These are phyloP conservation scores for Thalassoma bifasciatum DNA, from an alignment of 2,113 vertebrate genomes.

Conservation along the genomic window DNA sequence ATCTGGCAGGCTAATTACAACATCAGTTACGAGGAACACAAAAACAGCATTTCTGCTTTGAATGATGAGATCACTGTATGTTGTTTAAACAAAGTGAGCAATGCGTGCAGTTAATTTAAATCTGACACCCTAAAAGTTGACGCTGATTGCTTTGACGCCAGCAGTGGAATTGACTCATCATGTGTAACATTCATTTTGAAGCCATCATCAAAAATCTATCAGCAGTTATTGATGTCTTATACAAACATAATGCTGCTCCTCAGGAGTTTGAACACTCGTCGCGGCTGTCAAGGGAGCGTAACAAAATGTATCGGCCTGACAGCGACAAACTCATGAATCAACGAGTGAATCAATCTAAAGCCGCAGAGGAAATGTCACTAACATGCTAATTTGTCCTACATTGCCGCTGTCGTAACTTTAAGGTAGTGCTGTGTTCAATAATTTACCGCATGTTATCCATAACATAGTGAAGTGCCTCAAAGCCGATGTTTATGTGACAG, in stretches of 20 bases:
- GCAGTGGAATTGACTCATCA: slow-evolving; percentile 34
- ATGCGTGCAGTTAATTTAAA: slow-evolving; percentile 2
- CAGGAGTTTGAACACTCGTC: slow-evolving; percentile 31
- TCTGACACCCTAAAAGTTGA: slow-evolving; percentile 7
- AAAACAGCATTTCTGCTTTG: not conserved
- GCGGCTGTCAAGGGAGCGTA: slow-evolving; percentile 32
- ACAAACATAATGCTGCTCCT: slow-evolving; percentile 49
- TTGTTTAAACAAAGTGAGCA: slow-evolving; percentile 10
- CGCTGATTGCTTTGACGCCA: slow-evolving; percentile 7
- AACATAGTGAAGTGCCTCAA: slow-evolving; percentile 32
- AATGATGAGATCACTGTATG: not conserved
- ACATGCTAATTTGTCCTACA: slow-evolving; percentile 44
- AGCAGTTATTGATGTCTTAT: slow-evolving; percentile 56
- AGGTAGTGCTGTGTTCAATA: slow-evolving; percentile 23
- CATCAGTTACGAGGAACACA: slow-evolving; percentile 3
- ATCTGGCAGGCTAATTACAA: slow-evolving; percentile 32
- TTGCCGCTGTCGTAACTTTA: slow-evolving; percentile 20
- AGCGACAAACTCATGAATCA: slow-evolving; percentile 38
- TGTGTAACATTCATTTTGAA: slow-evolving; percentile 49
- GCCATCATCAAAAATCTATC: slow-evolving; percentile 58
- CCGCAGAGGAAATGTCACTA: slow-evolving; percentile 25
- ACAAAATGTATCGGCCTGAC: slow-evolving; percentile 37
- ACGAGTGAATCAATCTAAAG: slow-evolving; percentile 46
- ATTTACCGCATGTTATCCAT: slow-evolving; percentile 17
- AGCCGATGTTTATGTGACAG: slow-evolving; percentile 54